phyloP scores from a whole-genome alignment of 2,888 invertebrate genomes.

The Pemphredon lugubris region DNA sequence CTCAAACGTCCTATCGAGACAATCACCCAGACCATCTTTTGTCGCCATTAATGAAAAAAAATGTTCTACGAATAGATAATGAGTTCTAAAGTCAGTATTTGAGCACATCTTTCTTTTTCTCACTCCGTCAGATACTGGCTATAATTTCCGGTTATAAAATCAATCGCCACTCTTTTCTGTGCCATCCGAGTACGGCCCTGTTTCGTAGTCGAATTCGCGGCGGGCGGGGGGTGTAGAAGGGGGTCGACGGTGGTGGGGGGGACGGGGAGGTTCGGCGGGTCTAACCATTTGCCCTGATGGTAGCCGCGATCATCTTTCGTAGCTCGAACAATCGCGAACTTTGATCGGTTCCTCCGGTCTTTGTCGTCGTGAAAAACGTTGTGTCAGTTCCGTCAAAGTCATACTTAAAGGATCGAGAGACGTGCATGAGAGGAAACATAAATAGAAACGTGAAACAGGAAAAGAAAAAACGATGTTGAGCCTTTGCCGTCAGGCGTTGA shows the following conservation, averaged over 20 bases:
- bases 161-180: neutral
- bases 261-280: constrained; percentile 40
- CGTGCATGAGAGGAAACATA: constrained; percentile 15
- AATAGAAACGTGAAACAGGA: constrained; percentile 10
- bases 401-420: too few species aligned
- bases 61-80: too few species aligned
- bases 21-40: too few species aligned
- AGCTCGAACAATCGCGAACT: constrained; percentile 52
- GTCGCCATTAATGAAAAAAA: too few species aligned
- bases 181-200: constrained; percentile 56
- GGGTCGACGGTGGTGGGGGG: too few species aligned
- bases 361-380: constrained; percentile 6
- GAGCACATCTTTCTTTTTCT: too few species aligned
- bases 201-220: constrained; percentile 36
- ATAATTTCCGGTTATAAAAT: too few species aligned
- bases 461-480: constrained; percentile 72
- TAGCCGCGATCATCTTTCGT: constrained; percentile 57
- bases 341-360: constrained; percentile 18
- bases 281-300: constrained; percentile 69
- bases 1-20: too few species aligned
- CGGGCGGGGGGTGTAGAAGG: constrained; percentile 55
- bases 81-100: too few species aligned
- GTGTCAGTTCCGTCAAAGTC: neutral
- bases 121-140: too few species aligned
- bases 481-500: constrained; percentile 74